Evolutionary conservation across 2,888 invertebrate genomes (phyloP).

Genomic region (Silvanus unidentatus): DNA sequence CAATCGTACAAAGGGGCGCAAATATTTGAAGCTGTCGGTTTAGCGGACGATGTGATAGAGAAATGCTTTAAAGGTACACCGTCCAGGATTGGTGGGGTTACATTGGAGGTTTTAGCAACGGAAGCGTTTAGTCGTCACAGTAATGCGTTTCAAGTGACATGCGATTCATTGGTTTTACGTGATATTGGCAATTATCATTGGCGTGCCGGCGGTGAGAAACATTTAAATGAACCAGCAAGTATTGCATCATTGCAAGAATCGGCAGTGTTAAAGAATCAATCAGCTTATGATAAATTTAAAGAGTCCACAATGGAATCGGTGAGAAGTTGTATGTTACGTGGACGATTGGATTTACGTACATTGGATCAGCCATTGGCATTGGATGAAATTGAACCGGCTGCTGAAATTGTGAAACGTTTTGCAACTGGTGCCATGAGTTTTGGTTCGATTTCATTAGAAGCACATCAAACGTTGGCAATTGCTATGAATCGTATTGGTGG

Average conservation of each 20-base stretch:
- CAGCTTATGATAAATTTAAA: constrained; percentile 79
- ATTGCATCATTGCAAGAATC: constrained; percentile 83
- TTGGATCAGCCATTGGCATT: constrained; percentile 75
- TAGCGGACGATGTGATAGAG: constrained; percentile 86
- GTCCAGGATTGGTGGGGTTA: constrained; percentile 79
- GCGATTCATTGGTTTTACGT: constrained; percentile 68
- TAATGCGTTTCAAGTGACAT: constrained; percentile 62
- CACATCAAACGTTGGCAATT: constrained; percentile 89
- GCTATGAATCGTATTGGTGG: constrained; percentile 81
- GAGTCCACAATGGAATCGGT: constrained; percentile 84
- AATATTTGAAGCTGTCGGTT: constrained; percentile 97
- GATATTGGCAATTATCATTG: constrained; percentile 92
- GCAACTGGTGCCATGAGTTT: constrained; percentile 63
- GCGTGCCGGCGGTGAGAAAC: constrained; percentile 95
- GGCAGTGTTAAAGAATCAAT: constrained; percentile 68
- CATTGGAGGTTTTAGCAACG: constrained; percentile 77
- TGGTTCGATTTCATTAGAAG: constrained; percentile 87
- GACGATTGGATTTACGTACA: constrained; percentile 82
- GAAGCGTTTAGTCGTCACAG: constrained; percentile 80
- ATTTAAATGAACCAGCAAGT: constrained; percentile 88
- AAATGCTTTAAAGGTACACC: constrained; percentile 80
- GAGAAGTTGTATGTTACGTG: constrained; percentile 81
- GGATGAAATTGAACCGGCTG: constrained; percentile 85
- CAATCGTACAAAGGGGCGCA: constrained; percentile 99
- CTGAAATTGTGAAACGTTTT: constrained; percentile 93